Conservation (phyloP, 1,140 invertebrate species). For the Cotesia chilonis region DNA sequence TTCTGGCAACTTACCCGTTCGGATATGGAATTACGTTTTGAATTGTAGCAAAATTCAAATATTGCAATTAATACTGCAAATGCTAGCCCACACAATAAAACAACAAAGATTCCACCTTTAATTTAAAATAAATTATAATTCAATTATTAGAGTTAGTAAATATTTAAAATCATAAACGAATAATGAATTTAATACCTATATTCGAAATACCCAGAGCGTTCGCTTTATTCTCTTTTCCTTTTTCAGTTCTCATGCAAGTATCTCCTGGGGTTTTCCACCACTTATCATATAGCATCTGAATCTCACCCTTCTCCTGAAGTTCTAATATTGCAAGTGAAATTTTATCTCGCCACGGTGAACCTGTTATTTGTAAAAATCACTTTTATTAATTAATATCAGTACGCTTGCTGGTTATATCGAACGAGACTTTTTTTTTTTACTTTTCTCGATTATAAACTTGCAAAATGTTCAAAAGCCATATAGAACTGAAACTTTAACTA, state of each 20-base stretch:
- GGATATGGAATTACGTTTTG: constrained; percentile 72
- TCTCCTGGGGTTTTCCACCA: constrained; percentile 79
- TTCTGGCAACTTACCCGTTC: constrained; percentile 70
- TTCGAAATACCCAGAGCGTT: constrained; percentile 88
- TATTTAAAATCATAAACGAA: neutral
- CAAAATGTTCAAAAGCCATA: too few relatives aligned
- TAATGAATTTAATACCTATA: constrained; percentile 69
- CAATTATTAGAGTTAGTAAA: neutral
- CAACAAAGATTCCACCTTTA: constrained; percentile 89
- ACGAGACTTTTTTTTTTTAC: neutral
- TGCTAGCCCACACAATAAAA: constrained; percentile 80
- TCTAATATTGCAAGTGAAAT: constrained; percentile 80
- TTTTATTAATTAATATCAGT: neutral
- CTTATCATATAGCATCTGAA: constrained; percentile 76
- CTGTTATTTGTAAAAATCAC: constrained; percentile 56
- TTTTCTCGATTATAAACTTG: too few relatives aligned
- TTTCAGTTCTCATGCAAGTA: constrained; percentile 72
- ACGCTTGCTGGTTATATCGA: neutral
- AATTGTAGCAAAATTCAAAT: constrained; percentile 85
- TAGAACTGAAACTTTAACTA: too few relatives aligned
- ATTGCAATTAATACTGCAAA: constrained; percentile 80
- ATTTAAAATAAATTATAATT: constrained; percentile 11
- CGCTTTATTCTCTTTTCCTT: constrained; percentile 78
- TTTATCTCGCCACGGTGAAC: constrained; percentile 79
- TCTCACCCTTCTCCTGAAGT: constrained; percentile 78